phyloP scores from a whole-genome alignment of 2,888 invertebrate genomes.

The Dolichomitus sp. region DNA sequence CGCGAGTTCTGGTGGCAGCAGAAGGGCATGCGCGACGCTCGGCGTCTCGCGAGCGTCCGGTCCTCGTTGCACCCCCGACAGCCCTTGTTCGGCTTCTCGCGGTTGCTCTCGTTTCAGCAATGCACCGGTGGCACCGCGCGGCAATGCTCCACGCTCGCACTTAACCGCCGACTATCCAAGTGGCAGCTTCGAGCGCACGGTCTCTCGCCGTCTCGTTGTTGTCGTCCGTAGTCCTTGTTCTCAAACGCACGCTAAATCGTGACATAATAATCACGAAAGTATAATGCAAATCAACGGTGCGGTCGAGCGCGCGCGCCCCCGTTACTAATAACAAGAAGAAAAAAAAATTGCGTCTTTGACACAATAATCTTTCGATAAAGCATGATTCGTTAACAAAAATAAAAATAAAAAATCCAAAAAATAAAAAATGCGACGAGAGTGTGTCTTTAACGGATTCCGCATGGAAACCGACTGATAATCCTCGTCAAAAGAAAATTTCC shows the following conservation, averaged over 20 bases:
- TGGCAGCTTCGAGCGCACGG: conserved; percentile 75
- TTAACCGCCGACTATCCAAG: conserved; percentile 81
- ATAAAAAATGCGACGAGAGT: conserved; percentile 48
- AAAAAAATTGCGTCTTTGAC: conserved; percentile 19
- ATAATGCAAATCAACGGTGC: conserved; percentile 49
- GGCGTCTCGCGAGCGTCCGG: conserved; percentile 55
- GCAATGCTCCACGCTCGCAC: conserved; percentile 77
- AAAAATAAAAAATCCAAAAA: not conserved
- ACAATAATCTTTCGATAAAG: conserved; percentile 15
- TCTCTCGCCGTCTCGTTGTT: conserved; percentile 47
- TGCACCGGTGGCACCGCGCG: conserved; percentile 60
- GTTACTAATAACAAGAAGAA: conserved; percentile 33
- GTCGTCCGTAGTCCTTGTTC: conserved; percentile 43
- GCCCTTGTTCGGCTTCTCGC: conserved; percentile 57
- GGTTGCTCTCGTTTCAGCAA: conserved; percentile 68
- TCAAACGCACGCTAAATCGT: conserved; percentile 21
- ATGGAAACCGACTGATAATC: conserved; percentile 42
- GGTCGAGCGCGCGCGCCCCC: conserved; percentile 46
- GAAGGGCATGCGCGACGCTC: conserved; percentile 71
- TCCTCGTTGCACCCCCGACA: conserved; percentile 64
- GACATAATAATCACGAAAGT: conserved; percentile 30
- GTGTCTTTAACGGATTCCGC: conserved; percentile 34
- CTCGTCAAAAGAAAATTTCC: conserved; percentile 30
- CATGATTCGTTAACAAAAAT: conserved; percentile 6
- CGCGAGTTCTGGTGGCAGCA: conserved; percentile 9